Evolutionary conservation across 2,888 invertebrate species (phyloP).

Genomic region (Cryptocephalus moraei): DNA sequence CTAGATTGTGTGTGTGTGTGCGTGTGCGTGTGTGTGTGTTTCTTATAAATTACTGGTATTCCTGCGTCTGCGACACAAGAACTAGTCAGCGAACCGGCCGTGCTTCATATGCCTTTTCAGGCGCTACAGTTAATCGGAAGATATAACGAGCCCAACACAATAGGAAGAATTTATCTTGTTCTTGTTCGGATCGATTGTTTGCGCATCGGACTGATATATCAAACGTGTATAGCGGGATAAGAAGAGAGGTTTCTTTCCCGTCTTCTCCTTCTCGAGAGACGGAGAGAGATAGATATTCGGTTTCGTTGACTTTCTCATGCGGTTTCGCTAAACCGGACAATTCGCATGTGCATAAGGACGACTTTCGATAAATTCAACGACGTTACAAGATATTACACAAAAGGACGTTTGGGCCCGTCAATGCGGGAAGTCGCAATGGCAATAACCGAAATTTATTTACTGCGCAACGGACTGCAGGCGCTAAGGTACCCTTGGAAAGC

Average conservation of each 20-base stretch:
- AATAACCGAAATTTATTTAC: too few species aligned
- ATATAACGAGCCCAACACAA: constrained; percentile 27
- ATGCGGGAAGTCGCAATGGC: too few species aligned
- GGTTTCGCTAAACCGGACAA: too few species aligned
- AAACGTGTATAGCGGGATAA: constrained; percentile 6
- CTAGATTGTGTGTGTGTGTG: constrained; percentile 24
- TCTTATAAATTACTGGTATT: constrained; percentile 37
- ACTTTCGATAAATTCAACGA: too few species aligned
- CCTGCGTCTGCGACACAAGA: constrained; percentile 19
- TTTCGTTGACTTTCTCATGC: too few species aligned
- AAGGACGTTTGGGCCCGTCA: too few species aligned
- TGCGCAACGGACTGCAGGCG: too few species aligned
- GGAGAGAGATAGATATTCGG: too few species aligned
- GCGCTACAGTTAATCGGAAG: constrained; percentile 34
- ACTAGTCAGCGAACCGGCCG: constrained; percentile 24
- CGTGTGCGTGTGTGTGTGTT: constrained; percentile 13
- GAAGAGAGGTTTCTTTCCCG: not conserved
- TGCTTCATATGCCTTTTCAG: constrained; percentile 32
- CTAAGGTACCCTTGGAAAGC: too few species aligned
- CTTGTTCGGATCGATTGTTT: constrained; percentile 20
- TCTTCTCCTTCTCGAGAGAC: not conserved
- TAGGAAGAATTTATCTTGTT: constrained; percentile 23
- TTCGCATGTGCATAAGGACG: too few species aligned
- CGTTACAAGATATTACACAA: too few species aligned
- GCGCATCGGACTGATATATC: constrained; percentile 15